Percentiles rank a stretch among this genome's conserved stretches.
Evolutionary conservation across 2,797 vertebrate species (phyloP).

Genomic region (Podarcis siculus): DNA sequence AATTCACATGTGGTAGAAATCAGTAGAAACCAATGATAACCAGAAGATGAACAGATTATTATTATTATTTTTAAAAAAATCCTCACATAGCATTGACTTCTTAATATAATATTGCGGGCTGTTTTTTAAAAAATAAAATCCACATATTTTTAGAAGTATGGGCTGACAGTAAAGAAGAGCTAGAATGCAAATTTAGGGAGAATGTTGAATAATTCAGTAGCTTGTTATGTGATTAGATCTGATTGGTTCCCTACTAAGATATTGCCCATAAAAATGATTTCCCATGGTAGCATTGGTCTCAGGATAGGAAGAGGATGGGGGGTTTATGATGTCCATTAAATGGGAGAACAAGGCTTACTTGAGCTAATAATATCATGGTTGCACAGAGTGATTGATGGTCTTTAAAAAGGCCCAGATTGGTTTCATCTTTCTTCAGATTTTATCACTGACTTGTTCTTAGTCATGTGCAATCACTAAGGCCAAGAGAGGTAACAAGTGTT

Average conservation of each 20-base stretch:
- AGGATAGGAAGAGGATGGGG: constrained; percentile 35
- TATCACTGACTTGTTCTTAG: constrained; percentile 95
- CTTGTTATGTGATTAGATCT: constrained; percentile 74
- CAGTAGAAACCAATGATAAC: constrained; percentile 44
- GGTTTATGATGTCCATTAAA: constrained; percentile 90
- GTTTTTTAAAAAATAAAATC: constrained; percentile 16
- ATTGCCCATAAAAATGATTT: constrained; percentile 74
- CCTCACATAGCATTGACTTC: constrained; percentile 40
- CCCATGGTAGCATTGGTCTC: constrained; percentile 64
- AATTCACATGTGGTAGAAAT: constrained; percentile 42
- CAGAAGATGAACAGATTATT: constrained; percentile 47
- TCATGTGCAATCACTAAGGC: constrained; percentile 92
- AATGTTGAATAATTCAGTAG: constrained; percentile 73
- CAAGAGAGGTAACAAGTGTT: constrained; percentile 92
- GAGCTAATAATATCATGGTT: constrained; percentile 92
- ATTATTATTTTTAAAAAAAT: constrained; percentile 31
- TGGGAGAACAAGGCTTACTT: constrained; percentile 91
- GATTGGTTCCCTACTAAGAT: constrained; percentile 70
- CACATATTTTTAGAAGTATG: constrained; percentile 62
- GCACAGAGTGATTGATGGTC: constrained; percentile 90
- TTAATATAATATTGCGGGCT: constrained; percentile 66
- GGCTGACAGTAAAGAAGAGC: constrained; percentile 60
- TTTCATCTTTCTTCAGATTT: constrained; percentile 97
- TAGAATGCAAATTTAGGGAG: constrained; percentile 73
- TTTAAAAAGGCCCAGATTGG: constrained; percentile 90